phyloP scores from a whole-genome alignment of 1,140 invertebrate genomes.

The Platyura marginata region DNA sequence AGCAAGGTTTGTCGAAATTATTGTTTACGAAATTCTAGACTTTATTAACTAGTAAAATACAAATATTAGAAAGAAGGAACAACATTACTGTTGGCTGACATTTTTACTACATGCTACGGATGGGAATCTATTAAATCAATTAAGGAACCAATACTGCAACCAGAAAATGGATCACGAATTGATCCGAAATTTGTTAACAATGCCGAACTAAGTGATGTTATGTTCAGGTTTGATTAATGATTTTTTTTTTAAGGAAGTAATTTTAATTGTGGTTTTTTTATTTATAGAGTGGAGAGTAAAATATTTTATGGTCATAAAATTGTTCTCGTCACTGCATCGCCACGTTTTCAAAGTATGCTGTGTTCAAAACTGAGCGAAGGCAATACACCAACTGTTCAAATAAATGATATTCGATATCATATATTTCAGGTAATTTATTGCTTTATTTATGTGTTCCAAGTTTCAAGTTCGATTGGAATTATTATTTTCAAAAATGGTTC shows the following conservation, averaged over 20 bases:
- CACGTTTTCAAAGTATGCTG: constrained; percentile 70
- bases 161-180: constrained; percentile 50
- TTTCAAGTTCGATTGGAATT: too few relatives aligned
- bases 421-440: constrained; percentile 56
- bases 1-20: constrained; percentile 61
- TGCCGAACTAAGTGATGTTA: constrained; percentile 76
- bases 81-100: constrained; percentile 67
- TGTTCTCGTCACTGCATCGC: constrained; percentile 75
- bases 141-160: constrained; percentile 44
- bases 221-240: constrained; percentile 45
- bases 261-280: not conserved
- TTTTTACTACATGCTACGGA: constrained; percentile 75
- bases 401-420: constrained; percentile 81
- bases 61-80: constrained; percentile 73
- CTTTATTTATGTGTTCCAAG: too few relatives aligned
- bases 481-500: too few relatives aligned
- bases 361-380: constrained; percentile 58
- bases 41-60: not conserved
- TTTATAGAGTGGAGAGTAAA: constrained; percentile 57
- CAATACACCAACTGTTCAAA: constrained; percentile 65
- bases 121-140: constrained; percentile 69
- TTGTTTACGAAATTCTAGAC: too few relatives aligned
- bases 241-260: too few relatives aligned
- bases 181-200: constrained; percentile 87
- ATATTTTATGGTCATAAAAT: constrained; percentile 92